Conservation (phyloP, 2,113 vertebrate genomes). For the Lichenostomus cassidix region DNA sequence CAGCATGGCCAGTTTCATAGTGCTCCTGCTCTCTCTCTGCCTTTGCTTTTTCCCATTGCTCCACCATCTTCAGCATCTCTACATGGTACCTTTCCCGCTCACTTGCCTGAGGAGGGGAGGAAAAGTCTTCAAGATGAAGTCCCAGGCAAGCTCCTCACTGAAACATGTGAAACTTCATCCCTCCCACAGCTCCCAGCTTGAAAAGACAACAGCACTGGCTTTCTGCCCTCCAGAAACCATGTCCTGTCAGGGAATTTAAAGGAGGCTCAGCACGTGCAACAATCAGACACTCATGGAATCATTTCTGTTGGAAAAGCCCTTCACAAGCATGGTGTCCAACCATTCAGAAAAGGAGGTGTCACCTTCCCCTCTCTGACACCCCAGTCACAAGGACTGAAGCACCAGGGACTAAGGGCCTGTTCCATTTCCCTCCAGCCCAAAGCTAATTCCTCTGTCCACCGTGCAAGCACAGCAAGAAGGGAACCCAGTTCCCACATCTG, state of each 20-base stretch:
- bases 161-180: neutral
- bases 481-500: too few species aligned
- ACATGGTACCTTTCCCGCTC: conserved; percentile 51
- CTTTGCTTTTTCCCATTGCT: neutral
- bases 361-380: too few species aligned
- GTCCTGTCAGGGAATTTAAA: neutral
- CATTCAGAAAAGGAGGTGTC: too few species aligned
- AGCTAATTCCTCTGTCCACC: too few species aligned
- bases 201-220: neutral
- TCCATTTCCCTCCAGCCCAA: too few species aligned
- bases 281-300: too few species aligned
- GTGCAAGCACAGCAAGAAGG: too few species aligned
- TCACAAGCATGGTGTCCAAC: too few species aligned
- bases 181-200: neutral
- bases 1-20: too few species aligned
- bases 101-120: neutral
- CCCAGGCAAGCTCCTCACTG: neutral
- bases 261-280: neutral
- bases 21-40: neutral
- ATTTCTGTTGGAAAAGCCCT: too few species aligned
- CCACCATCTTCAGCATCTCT: conserved; percentile 27
- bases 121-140: neutral
- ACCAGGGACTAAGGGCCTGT: too few species aligned
- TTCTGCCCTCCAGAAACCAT: neutral
- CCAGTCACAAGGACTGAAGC: too few species aligned